phyloP scores from a whole-genome alignment of 2,888 invertebrate genomes.

The Heliothis peltigera region DNA sequence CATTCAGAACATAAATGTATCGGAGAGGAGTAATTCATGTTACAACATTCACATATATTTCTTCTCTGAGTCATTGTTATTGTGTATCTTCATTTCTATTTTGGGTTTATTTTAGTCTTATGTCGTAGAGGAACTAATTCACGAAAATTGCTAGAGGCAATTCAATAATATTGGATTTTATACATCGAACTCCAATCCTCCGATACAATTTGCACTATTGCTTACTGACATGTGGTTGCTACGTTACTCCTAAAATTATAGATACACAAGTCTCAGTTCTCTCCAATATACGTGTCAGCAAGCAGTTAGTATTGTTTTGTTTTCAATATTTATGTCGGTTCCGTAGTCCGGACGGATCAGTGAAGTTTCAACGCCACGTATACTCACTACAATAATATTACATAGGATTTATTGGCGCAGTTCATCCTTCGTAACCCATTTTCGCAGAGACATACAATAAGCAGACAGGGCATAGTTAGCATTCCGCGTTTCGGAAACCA shows the following conservation, averaged over 20 bases:
- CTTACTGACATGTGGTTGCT: neutral
- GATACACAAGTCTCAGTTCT: neutral
- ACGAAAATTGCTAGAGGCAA: no score
- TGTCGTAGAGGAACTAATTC: no score
- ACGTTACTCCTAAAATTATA: neutral
- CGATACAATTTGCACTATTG: neutral
- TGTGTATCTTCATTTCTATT: neutral
- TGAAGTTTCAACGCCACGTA: conserved; percentile 41
- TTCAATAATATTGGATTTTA: no score
- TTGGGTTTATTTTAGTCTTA: neutral
- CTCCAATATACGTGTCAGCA: neutral
- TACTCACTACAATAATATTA: conserved; percentile 39
- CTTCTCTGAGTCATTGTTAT: neutral
- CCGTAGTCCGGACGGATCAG: conserved; percentile 25
- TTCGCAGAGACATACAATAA: conserved; percentile 51
- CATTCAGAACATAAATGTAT: neutral
- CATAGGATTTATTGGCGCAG: conserved; percentile 30
- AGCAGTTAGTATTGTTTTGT: conserved; percentile 18
- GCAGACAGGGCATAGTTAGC: conserved; percentile 41
- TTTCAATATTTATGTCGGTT: conserved; percentile 15
- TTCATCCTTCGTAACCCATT: conserved; percentile 52
- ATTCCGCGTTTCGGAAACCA: conserved; percentile 44
- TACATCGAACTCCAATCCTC: neutral
- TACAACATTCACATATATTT: neutral
- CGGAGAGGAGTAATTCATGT: neutral